Evolutionary conservation across 2,888 invertebrate genomes (phyloP).

Genomic region (Disparrhopalites patrizii): DNA sequence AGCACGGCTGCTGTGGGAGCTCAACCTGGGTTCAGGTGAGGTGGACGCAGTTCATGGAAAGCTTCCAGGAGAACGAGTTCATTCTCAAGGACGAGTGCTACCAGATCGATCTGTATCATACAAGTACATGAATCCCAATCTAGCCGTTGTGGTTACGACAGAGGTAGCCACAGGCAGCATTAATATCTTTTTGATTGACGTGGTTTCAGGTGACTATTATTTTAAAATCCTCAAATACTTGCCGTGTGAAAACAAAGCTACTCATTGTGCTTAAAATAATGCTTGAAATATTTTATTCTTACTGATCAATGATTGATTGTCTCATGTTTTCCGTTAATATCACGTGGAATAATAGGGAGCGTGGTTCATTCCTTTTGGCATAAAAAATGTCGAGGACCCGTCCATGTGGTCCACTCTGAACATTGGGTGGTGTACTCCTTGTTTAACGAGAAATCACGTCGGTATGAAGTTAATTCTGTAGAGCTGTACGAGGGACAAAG

Average conservation of each 20-base stretch:
- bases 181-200: constrained; percentile 82
- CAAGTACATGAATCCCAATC: constrained; percentile 97
- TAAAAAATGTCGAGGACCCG: constrained; percentile 75
- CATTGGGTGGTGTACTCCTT: constrained; percentile 94
- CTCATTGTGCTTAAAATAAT: too few relatives aligned
- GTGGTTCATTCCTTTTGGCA: constrained; percentile 74
- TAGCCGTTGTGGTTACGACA: constrained; percentile 79
- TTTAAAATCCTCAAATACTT: too few relatives aligned
- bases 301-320: too few relatives aligned
- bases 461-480: constrained; percentile 86
- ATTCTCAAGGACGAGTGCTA: constrained; percentile 91
- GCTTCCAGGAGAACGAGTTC: constrained; percentile 69
- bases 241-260: too few relatives aligned
- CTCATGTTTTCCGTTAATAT: too few relatives aligned
- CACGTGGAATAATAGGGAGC: constrained; percentile 37
- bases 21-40: constrained; percentile 63
- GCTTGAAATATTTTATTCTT: background rate
- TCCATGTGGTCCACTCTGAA: constrained; percentile 89
- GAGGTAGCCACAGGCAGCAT: constrained; percentile 65
- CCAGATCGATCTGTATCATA: constrained; percentile 95
- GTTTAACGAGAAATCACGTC: constrained; percentile 86
- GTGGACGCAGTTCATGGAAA: constrained; percentile 64
- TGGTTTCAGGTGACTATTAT: constrained; percentile 71
- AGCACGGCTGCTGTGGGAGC: constrained; percentile 64
- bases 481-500: constrained; percentile 93